phyloP scores from a whole-genome alignment of 2,113 vertebrate genomes.

The Mormyrus lacerda region DNA sequence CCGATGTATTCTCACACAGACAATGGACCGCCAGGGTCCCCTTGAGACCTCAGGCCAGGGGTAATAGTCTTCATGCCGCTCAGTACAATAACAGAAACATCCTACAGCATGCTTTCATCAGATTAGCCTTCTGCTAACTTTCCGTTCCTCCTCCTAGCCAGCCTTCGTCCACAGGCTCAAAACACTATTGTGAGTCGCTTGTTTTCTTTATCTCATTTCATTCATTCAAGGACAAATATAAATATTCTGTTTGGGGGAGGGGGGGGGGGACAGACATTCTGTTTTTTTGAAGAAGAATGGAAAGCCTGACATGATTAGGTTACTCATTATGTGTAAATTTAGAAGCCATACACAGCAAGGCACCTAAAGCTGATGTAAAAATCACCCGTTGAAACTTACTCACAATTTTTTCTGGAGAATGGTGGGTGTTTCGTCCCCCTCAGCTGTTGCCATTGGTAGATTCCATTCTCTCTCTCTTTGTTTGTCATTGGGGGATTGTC shows the following conservation, averaged over 20 bases:
- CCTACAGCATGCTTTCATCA: constrained; percentile 12
- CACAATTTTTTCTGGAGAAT: constrained; percentile 13
- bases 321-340: neutral
- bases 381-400: neutral
- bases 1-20: constrained; percentile 30
- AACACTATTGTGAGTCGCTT: neutral
- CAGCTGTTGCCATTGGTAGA: constrained; percentile 50
- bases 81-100: constrained; percentile 35
- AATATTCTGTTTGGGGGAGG: neutral
- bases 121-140: neutral
- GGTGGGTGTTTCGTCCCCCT: constrained; percentile 31
- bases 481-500: neutral
- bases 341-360: neutral
- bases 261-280: neutral
- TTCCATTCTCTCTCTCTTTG: constrained; percentile 7
- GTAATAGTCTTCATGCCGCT: constrained; percentile 20
- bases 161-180: neutral
- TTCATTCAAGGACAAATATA: neutral
- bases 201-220: neutral
- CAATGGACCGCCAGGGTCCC: constrained; percentile 28
- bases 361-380: constrained; percentile 1
- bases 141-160: neutral
- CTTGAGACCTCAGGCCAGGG: constrained; percentile 7
- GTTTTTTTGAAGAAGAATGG: neutral
- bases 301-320: neutral